These are phyloP conservation scores for Thrips palmi DNA, from an alignment of 1,140 invertebrate species.

Conservation along the genomic window DNA sequence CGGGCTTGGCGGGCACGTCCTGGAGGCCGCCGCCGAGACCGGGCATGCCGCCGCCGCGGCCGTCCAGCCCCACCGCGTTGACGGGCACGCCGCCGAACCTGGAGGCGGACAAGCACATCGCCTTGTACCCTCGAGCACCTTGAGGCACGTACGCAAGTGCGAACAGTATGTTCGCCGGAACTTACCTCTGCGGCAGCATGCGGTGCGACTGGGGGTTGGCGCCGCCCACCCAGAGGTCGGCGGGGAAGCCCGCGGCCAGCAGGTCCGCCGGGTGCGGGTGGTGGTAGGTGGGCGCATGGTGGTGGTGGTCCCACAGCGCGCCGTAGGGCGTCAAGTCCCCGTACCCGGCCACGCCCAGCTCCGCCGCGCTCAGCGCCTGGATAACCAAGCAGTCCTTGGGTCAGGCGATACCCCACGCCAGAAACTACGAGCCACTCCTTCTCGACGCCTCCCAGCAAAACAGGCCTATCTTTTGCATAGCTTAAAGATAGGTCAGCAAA, in stretches of 20 bases:
- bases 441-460: too few species aligned
- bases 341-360: constrained; percentile 1
- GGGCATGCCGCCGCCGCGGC: not conserved
- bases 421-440: too few species aligned
- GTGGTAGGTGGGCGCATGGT: constrained; percentile 5
- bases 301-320: constrained; percentile 9
- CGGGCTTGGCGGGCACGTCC: too few species aligned
- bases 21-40: constrained; percentile 7
- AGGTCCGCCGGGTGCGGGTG: constrained; percentile 13
- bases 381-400: too few species aligned
- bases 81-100: too few species aligned
- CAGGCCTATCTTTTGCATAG: too few species aligned
- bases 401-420: too few species aligned
- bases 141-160: too few species aligned
- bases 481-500: too few species aligned
- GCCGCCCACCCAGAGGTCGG: constrained; percentile 11
- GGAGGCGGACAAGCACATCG: too few species aligned
- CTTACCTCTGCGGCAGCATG: constrained; percentile 13
- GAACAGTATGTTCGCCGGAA: too few species aligned
- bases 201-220: constrained; percentile 5
- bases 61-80: constrained; percentile 3
- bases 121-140: too few species aligned
- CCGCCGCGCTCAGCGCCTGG: constrained; percentile 4
- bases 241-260: constrained; percentile 11
- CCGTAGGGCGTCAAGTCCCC: constrained; percentile 5